phyloP scores from a whole-genome alignment of 2,888 invertebrate genomes.

The Harpagoxenus sublaevis region DNA sequence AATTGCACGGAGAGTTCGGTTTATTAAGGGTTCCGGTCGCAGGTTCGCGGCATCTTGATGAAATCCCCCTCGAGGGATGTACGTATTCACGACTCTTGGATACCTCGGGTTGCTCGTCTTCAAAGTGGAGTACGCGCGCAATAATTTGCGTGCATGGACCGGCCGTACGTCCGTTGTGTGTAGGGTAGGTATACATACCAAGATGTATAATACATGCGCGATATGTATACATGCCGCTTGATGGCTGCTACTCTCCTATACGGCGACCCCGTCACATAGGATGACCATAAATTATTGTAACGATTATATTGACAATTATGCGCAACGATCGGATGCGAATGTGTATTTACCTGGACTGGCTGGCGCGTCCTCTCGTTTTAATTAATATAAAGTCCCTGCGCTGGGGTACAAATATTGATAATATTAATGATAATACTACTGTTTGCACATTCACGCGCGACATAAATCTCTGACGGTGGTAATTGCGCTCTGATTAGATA shows the following conservation, averaged over 20 bases:
- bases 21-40: background rate
- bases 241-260: background rate
- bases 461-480: background rate
- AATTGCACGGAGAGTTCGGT: background rate
- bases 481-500: conserved; percentile 2
- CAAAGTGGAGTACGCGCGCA: conserved; percentile 60
- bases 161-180: conserved; percentile 43
- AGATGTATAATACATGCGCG: conserved; percentile 20
- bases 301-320: conserved; percentile 53
- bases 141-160: conserved; percentile 66
- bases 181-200: conserved; percentile 19
- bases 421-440: conserved; percentile 9
- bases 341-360: background rate
- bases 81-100: conserved; percentile 47
- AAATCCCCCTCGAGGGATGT: conserved; percentile 46
- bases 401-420: conserved; percentile 31
- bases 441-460: background rate
- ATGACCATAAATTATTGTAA: conserved; percentile 42
- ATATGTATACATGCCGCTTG: conserved; percentile 16
- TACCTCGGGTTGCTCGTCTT: conserved; percentile 17
- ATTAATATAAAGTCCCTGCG: conserved; percentile 39
- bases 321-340: background rate
- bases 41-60: conserved; percentile 29
- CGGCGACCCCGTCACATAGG: background rate
- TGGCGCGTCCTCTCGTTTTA: background rate